Conservation (phyloP, 2,113 vertebrate genomes). For the Pterocles burchelli region DNA sequence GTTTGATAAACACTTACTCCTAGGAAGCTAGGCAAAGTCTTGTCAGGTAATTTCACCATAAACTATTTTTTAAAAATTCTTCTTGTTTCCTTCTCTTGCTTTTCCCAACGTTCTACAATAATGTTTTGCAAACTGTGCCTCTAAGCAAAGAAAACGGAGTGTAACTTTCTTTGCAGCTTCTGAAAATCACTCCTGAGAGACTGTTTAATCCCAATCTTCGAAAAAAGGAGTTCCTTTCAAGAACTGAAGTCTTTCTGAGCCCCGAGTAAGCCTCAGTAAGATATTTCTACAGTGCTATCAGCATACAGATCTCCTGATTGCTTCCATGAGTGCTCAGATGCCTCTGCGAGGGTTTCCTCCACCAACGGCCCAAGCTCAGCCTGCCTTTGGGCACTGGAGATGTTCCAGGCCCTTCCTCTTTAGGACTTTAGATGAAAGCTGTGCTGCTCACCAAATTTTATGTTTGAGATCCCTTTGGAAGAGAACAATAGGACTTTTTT, state of each 20-base stretch:
- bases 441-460: background rate
- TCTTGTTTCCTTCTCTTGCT: background rate
- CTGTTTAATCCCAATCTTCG: background rate
- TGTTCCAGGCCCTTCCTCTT: background rate
- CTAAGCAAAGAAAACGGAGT: background rate
- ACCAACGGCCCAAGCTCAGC: background rate
- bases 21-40: background rate
- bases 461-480: background rate
- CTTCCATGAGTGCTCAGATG: background rate
- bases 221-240: background rate
- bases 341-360: background rate
- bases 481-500: background rate
- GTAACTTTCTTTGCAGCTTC: background rate
- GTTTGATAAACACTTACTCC: background rate
- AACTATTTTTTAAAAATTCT: background rate
- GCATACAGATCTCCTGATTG: background rate
- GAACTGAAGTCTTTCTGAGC: background rate
- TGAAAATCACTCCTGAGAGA: fast-evolving
- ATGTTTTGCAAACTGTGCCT: background rate
- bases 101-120: background rate
- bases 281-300: background rate
- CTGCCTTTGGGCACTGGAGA: background rate
- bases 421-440: fast-evolving
- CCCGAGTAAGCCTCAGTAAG: background rate
- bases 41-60: background rate